Percentiles rank a stretch among this genome's conserved stretches.
Evolutionary conservation across 2,797 vertebrate species (phyloP).

Genomic region (Bradypodion ventrale): DNA sequence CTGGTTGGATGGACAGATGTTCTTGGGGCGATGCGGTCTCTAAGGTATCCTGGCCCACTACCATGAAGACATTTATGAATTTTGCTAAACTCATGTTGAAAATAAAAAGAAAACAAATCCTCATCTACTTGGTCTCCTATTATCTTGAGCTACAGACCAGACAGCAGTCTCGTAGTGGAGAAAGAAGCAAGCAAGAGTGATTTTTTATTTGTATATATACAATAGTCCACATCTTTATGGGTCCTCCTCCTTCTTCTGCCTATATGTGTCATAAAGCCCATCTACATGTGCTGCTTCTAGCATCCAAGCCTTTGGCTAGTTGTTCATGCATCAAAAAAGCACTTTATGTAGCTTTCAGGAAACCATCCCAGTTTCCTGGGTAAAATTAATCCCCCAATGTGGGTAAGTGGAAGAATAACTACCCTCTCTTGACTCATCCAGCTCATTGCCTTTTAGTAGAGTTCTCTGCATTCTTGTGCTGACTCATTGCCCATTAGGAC

Average conservation of each 20-base stretch:
- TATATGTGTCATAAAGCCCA: neutral
- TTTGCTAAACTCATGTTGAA: too few relatives aligned
- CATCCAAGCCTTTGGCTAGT: neutral
- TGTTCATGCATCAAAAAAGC: neutral
- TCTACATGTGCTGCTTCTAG: neutral
- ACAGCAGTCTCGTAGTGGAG: neutral
- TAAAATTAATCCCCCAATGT: neutral
- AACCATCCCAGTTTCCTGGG: neutral
- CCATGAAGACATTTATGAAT: too few relatives aligned
- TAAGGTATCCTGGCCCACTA: too few relatives aligned
- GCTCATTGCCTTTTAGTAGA: neutral
- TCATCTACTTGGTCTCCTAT: too few relatives aligned
- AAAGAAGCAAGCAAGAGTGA: neutral
- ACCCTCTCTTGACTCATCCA: neutral
- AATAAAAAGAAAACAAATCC: too few relatives aligned
- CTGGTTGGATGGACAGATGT: too few relatives aligned
- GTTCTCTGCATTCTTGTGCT: neutral
- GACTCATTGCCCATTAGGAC: neutral
- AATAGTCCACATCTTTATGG: neutral
- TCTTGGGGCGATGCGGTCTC: too few relatives aligned
- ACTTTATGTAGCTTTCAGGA: neutral
- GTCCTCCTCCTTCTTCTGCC: neutral
- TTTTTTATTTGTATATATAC: neutral
- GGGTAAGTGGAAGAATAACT: neutral
- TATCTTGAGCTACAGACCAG: neutral